phyloP scores from a whole-genome alignment of 2,888 invertebrate species.

The Chesias legatella region DNA sequence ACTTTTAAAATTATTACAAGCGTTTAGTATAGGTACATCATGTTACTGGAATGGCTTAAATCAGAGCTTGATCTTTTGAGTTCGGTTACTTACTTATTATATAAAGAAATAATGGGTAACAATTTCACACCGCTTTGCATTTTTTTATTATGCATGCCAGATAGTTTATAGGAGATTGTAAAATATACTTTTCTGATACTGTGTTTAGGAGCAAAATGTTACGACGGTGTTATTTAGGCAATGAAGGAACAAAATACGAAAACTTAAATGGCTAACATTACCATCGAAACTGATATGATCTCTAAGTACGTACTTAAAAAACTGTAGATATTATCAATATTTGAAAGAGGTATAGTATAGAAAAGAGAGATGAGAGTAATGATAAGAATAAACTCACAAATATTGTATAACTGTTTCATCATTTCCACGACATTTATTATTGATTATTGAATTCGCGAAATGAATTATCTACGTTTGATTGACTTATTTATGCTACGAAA shows the following conservation, averaged over 20 bases:
- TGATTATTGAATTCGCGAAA: background rate
- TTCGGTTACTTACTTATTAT: slow-evolving; percentile 51
- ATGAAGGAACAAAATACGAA: slow-evolving; percentile 1
- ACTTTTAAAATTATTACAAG: slow-evolving; percentile 56
- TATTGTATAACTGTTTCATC: too few species aligned
- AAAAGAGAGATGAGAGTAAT: too few species aligned
- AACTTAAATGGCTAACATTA: slow-evolving; percentile 1
- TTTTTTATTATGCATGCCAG: slow-evolving; percentile 76
- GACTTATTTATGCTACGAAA: slow-evolving; percentile 24
- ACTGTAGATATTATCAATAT: too few species aligned
- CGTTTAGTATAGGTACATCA: slow-evolving; percentile 51
- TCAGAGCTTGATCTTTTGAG: slow-evolving; percentile 69
- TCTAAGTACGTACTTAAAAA: too few species aligned
- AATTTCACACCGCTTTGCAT: slow-evolving; percentile 76
- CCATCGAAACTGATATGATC: slow-evolving; percentile 1
- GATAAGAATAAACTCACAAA: too few species aligned
- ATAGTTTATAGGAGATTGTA: slow-evolving; percentile 71
- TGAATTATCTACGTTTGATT: slow-evolving; percentile 4
- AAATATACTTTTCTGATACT: slow-evolving; percentile 39
- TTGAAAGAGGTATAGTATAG: too few species aligned
- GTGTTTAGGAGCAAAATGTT: slow-evolving; percentile 16
- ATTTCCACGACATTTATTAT: background rate
- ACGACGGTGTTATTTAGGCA: slow-evolving; percentile 3
- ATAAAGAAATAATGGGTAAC: slow-evolving; percentile 44
- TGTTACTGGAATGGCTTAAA: slow-evolving; percentile 76